Conservation (phyloP, 2,888 invertebrate species). For the Dione vanillae region DNA sequence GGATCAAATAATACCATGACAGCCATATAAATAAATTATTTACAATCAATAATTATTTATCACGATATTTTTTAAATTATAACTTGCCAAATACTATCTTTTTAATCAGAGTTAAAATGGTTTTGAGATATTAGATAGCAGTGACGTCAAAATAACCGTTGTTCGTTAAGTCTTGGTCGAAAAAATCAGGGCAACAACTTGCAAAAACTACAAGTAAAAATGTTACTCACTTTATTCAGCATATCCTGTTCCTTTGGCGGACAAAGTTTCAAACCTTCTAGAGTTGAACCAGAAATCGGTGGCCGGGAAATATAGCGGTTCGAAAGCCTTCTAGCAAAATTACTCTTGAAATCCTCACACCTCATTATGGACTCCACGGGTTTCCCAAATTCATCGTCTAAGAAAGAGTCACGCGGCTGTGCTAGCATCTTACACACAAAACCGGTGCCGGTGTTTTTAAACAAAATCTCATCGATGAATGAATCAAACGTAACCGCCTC, state of each 20-base stretch:
- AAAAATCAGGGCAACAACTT: slow-evolving; percentile 4
- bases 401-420: slow-evolving; percentile 56
- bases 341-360: slow-evolving; percentile 80
- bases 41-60: neutral
- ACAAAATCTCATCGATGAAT: slow-evolving; percentile 56
- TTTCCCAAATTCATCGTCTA: slow-evolving; percentile 69
- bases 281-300: slow-evolving; percentile 55
- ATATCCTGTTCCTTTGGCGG: slow-evolving; percentile 53
- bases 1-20: neutral
- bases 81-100: neutral
- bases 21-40: neutral
- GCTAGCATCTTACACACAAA: slow-evolving; percentile 63
- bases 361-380: slow-evolving; percentile 80
- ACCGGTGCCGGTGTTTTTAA: slow-evolving; percentile 52
- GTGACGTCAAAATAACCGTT: slow-evolving; percentile 29
- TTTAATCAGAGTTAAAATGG: neutral
- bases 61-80: neutral
- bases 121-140: neutral
- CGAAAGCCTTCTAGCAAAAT: slow-evolving; percentile 78
- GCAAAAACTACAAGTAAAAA: neutral
- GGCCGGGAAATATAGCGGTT: slow-evolving; percentile 70
- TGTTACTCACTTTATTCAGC: slow-evolving; percentile 64
- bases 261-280: slow-evolving; percentile 61
- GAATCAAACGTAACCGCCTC: slow-evolving; percentile 48
- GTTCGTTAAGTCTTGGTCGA: neutral